These are phyloP conservation scores for Carassius auratus DNA, from an alignment of 2,113 vertebrate species.

Conservation along the genomic window DNA sequence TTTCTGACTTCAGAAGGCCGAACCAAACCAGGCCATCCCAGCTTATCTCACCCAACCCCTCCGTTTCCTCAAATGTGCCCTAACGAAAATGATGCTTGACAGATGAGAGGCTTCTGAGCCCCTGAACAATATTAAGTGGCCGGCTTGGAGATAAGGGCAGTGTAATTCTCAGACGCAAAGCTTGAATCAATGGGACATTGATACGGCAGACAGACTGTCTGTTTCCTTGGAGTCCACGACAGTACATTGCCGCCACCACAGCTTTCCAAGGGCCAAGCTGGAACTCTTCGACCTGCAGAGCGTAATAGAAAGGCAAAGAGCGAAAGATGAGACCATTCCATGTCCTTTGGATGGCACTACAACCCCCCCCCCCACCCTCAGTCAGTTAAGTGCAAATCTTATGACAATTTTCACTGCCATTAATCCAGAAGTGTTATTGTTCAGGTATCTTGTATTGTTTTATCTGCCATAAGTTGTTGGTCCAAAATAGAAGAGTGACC, in stretches of 20 bases:
- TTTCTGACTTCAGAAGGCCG: constrained; percentile 67
- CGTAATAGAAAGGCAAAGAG: background rate
- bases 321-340: constrained; percentile 15
- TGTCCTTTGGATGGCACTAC: background rate
- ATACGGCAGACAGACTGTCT: constrained; percentile 68
- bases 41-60: constrained; percentile 33
- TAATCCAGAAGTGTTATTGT: too few species aligned
- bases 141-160: constrained; percentile 63
- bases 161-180: constrained; percentile 66
- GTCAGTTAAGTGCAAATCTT: too few species aligned
- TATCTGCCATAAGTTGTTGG: background rate
- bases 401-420: background rate
- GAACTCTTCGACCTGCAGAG: constrained; percentile 13
- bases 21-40: constrained; percentile 45
- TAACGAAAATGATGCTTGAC: constrained; percentile 63
- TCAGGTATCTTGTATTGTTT: too few species aligned
- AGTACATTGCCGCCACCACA: constrained; percentile 50
- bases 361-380: too few species aligned
- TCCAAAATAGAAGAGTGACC: background rate
- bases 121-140: constrained; percentile 74
- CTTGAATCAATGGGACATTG: constrained; percentile 74
- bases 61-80: constrained; percentile 66
- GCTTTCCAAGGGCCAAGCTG: constrained; percentile 33
- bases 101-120: constrained; percentile 67
- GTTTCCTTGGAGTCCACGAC: constrained; percentile 57